Base-by-base conservation (phyloP, 2,113 vertebrate genomes). In the Pterophyllum scalare region DNA sequence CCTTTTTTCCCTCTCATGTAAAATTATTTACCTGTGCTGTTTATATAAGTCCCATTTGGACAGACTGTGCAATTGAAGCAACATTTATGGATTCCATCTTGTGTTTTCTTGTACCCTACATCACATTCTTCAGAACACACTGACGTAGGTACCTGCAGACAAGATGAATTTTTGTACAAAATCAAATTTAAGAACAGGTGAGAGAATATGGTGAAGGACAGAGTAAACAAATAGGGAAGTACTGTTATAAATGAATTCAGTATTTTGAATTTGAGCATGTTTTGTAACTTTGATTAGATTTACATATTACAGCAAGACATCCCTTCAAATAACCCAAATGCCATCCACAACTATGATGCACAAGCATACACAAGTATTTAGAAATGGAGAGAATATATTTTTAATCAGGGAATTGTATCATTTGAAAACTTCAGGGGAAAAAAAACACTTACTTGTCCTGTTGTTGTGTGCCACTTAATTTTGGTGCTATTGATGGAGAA, bases 21-120 rank as follows among this genome's bases (percentile, higher is more conserved):
- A 3, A 52, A 46, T 58, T 9, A 78, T 77, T 61, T 92, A 97
- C 96, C 95, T 0, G 95, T 97, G 38, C 1, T 89, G 91, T 97
- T 97, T 59, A 97, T 76, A 74, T 96, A 97, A 61, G 95, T 97
- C 78, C 94, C 95, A 0, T 88, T 20, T 0, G 87, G 88, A 82
- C 97, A 98, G 49, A 93, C 75, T 33, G 91, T 22, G 1, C 97
- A 97, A 4, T 70, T 76, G 20, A 98, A 98, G 85, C 97, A 97
- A 70, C 97, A 97, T 2, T 62, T 86, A 65, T 96, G 91, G 24
- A 17, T 75, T 33, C 87, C 94, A 19, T 22, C 11, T 49, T 28
- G 49, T 2, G 14, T 80, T 82, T 81, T 93, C n/a, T 2, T 40
- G 40, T 65, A 65, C 61, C 93, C 94, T 2, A 0, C 1, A 13